Conservation (phyloP, 2,797 vertebrate species). For the Aldrovandia affinis region DNA sequence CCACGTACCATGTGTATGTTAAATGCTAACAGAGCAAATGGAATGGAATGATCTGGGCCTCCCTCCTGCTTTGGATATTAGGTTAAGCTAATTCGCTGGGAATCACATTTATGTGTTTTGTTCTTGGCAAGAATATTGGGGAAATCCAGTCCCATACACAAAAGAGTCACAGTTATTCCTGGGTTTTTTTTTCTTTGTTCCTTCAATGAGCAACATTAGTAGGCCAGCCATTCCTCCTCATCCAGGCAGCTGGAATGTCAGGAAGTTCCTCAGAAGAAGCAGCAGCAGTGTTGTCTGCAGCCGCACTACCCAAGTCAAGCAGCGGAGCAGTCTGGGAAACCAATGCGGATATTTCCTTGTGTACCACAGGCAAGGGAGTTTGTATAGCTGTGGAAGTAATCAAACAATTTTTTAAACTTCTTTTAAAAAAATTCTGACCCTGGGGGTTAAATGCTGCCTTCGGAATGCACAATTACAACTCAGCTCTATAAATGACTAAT, state of each 20-base stretch:
- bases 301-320: neutral
- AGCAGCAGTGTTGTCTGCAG: neutral
- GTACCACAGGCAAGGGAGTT: conserved; percentile 28
- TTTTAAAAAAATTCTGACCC: conserved; percentile 35
- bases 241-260: conserved; percentile 24
- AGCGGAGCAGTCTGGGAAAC: conserved; percentile 34
- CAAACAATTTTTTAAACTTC: conserved; percentile 37
- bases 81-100: conserved; percentile 54
- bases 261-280: conserved; percentile 35
- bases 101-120: conserved; percentile 52
- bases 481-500: conserved; percentile 45
- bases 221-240: conserved; percentile 37
- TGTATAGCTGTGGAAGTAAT: conserved; percentile 40
- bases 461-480: conserved; percentile 36
- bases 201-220: conserved; percentile 29
- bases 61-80: conserved; percentile 43
- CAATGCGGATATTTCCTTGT: conserved; percentile 23
- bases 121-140: conserved; percentile 48
- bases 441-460: conserved; percentile 36
- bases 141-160: conserved; percentile 50
- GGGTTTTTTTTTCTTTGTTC: conserved; percentile 47
- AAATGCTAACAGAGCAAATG: conserved; percentile 57
- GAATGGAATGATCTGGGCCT: conserved; percentile 51
- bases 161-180: conserved; percentile 43
- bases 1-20: conserved; percentile 50